phyloP scores from a whole-genome alignment of 2,888 invertebrate species.

The Augochlorella aurata region DNA sequence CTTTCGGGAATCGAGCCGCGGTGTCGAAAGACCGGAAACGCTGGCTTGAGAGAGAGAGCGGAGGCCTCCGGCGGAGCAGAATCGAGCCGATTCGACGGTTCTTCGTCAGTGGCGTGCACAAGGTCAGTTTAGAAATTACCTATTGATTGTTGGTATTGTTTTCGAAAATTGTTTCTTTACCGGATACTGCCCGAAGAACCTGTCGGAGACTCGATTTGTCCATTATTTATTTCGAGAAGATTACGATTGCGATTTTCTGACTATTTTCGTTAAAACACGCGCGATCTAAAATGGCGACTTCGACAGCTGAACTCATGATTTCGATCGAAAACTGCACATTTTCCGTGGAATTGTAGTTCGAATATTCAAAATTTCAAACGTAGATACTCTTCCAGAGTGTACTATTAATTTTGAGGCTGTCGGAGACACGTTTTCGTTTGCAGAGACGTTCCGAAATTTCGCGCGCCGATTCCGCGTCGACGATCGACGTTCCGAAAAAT shows the following conservation, averaged over 20 bases:
- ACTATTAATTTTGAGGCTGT: too few species aligned
- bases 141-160: background rate
- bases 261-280: background rate
- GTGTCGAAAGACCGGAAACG: conserved; percentile 44
- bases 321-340: background rate
- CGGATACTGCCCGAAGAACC: conserved; percentile 44
- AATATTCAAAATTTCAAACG: too few species aligned
- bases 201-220: conserved; percentile 27
- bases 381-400: too few species aligned
- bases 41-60: conserved; percentile 32
- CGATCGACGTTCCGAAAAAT: background rate
- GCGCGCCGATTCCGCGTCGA: conserved; percentile 26
- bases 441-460: background rate
- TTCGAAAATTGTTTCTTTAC: background rate
- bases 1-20: conserved; percentile 19
- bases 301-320: background rate
- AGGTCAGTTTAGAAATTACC: conserved; percentile 73
- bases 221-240: conserved; percentile 45
- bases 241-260: background rate
- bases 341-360: too few species aligned
- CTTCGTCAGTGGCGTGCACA: conserved; percentile 72
- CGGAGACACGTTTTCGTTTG: background rate
- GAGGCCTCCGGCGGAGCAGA: conserved; percentile 70
- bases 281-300: background rate
- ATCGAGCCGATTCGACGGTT: conserved; percentile 67